phyloP scores from a whole-genome alignment of 37 sponge, comb jelly and placozoan species.

The Mnemiopsis leidyi region DNA sequence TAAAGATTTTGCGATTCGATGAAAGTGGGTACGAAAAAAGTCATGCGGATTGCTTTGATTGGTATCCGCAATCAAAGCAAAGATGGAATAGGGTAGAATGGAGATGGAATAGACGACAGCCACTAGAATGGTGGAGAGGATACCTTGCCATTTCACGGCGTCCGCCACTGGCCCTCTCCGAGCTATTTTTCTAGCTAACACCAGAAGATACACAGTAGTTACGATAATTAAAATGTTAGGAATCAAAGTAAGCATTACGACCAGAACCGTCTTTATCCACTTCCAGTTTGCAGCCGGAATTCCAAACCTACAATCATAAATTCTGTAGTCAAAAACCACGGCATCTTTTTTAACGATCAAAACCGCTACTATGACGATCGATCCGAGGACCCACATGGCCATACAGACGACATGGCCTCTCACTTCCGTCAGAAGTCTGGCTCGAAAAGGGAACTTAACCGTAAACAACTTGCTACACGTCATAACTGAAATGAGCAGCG shows the following conservation, averaged over 20 bases:
- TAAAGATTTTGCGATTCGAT: neutral
- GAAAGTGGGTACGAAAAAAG: neutral
- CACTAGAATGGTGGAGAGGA: neutral
- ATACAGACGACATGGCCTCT: neutral
- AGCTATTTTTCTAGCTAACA: neutral
- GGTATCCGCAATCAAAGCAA: neutral
- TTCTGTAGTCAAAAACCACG: neutral
- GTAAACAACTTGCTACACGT: too few relatives aligned
- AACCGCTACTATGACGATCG: neutral
- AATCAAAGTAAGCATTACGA: neutral
- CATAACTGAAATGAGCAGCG: too few relatives aligned
- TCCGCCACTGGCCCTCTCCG: neutral
- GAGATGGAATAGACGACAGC: neutral
- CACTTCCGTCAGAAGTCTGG: neutral
- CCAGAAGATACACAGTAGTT: neutral
- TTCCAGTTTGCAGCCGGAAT: neutral
- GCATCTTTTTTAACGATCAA: neutral
- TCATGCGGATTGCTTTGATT: neutral
- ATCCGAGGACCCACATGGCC: neutral
- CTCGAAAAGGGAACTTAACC: too few relatives aligned
- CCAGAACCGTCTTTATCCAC: neutral
- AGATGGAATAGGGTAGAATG: conserved; percentile 9
- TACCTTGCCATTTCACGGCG: neutral
- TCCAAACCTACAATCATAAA: neutral
- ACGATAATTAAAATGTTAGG: neutral